Evolutionary conservation across 2,888 invertebrate species (phyloP).

Genomic region (Agrilus biguttatus): DNA sequence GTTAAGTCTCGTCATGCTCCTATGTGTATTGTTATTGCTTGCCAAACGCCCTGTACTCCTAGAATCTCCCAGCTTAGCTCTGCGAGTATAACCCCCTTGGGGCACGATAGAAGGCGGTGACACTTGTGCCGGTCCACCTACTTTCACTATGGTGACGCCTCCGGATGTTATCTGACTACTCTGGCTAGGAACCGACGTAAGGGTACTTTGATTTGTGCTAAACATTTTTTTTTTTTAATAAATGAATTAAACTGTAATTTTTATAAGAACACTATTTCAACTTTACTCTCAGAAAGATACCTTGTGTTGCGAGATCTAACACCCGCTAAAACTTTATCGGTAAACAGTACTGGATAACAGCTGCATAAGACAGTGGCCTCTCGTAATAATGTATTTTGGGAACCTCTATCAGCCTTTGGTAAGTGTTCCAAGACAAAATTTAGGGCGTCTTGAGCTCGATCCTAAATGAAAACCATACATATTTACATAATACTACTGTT

Average conservation of each 20-base stretch:
- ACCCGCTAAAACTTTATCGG: slow-evolving; percentile 62
- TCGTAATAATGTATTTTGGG: slow-evolving; percentile 59
- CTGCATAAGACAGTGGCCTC: slow-evolving; percentile 72
- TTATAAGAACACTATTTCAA: no score
- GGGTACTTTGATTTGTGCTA: slow-evolving; percentile 23
- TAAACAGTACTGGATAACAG: slow-evolving; percentile 66
- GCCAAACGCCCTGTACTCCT: slow-evolving; percentile 59
- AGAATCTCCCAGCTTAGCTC: slow-evolving; percentile 58
- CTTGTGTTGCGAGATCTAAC: slow-evolving; percentile 45
- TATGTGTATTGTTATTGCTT: slow-evolving; percentile 54
- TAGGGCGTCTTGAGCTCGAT: slow-evolving; percentile 65
- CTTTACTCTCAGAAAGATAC: slow-evolving; percentile 12
- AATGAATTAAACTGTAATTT: no score
- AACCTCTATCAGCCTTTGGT: slow-evolving; percentile 52
- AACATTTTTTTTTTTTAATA: no score
- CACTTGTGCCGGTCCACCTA: slow-evolving; percentile 35
- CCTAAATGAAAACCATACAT: slow-evolving; percentile 32
- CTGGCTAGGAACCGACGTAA: slow-evolving; percentile 5
- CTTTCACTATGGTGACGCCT: slow-evolving; percentile 67
- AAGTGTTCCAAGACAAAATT: slow-evolving; percentile 69
- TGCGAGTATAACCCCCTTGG: slow-evolving; percentile 38
- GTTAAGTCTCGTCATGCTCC: slow-evolving; percentile 67
- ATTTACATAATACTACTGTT: background rate
- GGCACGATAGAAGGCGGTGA: slow-evolving; percentile 15
- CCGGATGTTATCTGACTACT: slow-evolving; percentile 50